Base-by-base conservation (phyloP, 2,113 vertebrate species). In the Hylia prasina region DNA sequence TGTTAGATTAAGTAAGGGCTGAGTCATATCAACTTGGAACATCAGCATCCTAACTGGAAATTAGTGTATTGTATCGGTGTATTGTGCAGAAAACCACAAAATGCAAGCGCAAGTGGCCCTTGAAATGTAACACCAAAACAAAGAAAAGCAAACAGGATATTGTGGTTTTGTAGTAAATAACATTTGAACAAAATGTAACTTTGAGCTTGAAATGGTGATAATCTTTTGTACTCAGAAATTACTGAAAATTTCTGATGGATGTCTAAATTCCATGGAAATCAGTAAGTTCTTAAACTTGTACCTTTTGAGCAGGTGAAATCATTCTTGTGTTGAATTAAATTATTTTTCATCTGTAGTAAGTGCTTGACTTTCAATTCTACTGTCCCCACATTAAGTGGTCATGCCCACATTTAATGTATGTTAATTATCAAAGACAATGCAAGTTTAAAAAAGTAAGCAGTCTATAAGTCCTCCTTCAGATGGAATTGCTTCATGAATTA, bases 341-440 rank as follows among this genome's bases (percentile, higher is more conserved):
- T 53, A 13, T 65, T 89, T 94, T 87, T 85, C 30, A 17, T 66
- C 42, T 17, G 1, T 42, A 53, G 28, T 6, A 83, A 63, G 25
- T 75, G 24, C 31, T n/a, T 93, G 84, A 86, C 66, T 37, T 48
- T 54, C 33, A 51, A 22, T 89, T 91, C 69, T 94, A 58, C 63
- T 71, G 64, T 92, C 72, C 76, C 65, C 19, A 79, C 23, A 69
- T 50, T 45, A 82, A 78, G 47, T 80, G 31, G 19, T 47, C 53
- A 27, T 56, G 47, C 40, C 51, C 47, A 28, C 37, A 71, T 94
- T 97, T 97, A 93, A 95, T 94, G 79, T 57, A 23, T 3, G 18
- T 96, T 97, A 97, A 96, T 97, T 96, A 94, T 84, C 77, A 73
- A 90, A 80, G 91, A 79, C 82, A 93, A 81, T 88, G 93, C 81